Percentiles rank a stretch among this genome's conserved stretches.
phyloP scores from a whole-genome alignment of 2,888 invertebrate species.

The Phaonia tiefii region DNA sequence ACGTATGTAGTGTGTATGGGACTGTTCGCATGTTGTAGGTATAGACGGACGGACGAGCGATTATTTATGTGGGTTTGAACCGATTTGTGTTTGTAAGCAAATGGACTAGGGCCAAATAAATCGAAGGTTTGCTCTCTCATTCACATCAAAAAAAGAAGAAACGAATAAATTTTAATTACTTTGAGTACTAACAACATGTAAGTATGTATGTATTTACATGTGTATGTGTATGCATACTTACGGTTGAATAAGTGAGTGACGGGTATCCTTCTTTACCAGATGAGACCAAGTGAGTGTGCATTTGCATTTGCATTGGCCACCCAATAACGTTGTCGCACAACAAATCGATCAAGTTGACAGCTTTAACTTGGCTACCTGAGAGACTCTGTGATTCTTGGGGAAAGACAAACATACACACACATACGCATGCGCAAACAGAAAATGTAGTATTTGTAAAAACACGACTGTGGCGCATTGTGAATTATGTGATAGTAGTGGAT shows the following conservation, averaged over 20 bases:
- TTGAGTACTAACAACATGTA: slow-evolving; percentile 6
- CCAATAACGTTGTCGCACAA: slow-evolving; percentile 68
- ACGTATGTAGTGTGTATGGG: background rate
- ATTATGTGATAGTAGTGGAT: slow-evolving; percentile 68
- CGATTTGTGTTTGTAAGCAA: no score
- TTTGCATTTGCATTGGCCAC: slow-evolving; percentile 57
- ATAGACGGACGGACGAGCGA: background rate
- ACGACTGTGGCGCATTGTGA: slow-evolving; percentile 56
- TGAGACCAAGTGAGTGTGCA: background rate
- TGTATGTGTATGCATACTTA: background rate
- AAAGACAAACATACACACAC: background rate
- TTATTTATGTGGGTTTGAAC: background rate
- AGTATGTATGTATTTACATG: background rate
- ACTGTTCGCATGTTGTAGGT: background rate
- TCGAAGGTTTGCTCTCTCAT: background rate
- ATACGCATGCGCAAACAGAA: background rate
- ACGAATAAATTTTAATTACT: slow-evolving; percentile 37
- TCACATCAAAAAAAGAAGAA: background rate
- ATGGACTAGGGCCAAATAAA: slow-evolving; percentile 3
- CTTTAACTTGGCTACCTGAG: slow-evolving; percentile 51
- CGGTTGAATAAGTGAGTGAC: no score
- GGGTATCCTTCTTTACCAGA: no score
- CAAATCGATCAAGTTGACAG: slow-evolving; percentile 70
- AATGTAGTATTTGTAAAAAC: no score
- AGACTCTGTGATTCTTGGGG: slow-evolving; percentile 3